phyloP scores from a whole-genome alignment of 2,113 vertebrate species.

The Megalops atlanticus region DNA sequence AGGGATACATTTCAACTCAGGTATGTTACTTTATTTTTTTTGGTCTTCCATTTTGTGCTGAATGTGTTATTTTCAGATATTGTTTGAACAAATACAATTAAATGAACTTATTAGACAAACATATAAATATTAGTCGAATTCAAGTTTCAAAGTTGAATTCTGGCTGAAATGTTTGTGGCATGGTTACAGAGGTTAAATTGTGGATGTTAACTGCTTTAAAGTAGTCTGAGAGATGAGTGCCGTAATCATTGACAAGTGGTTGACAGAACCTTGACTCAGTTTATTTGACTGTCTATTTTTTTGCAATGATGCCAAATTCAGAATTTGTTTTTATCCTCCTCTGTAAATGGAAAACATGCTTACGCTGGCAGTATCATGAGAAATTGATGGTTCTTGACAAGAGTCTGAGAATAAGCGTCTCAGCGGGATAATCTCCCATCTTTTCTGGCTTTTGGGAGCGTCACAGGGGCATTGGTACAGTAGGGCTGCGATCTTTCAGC shows the following conservation, averaged over 20 bases:
- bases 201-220: too few species aligned
- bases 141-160: neutral
- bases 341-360: neutral
- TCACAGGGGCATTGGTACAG: slow-evolving; percentile 55
- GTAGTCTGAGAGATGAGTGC: too few species aligned
- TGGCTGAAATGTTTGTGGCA: neutral
- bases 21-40: slow-evolving; percentile 50
- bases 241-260: too few species aligned
- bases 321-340: neutral
- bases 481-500: slow-evolving; percentile 77
- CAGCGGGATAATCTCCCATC: neutral
- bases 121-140: neutral
- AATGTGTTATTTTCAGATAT: neutral
- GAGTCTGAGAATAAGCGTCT: slow-evolving; percentile 15
- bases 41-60: neutral
- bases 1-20: slow-evolving; percentile 37
- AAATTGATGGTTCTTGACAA: neutral
- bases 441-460: slow-evolving; percentile 38
- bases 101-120: too few species aligned
- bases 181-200: too few species aligned
- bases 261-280: too few species aligned
- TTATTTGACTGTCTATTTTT: too few species aligned
- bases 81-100: neutral
- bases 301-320: neutral
- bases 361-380: slow-evolving; percentile 1